Evolutionary conservation across 1,140 invertebrate genomes (phyloP), one percentile per base, ranked within the genome.

Genomic region (Caenorhabditis tropicalis): DNA sequence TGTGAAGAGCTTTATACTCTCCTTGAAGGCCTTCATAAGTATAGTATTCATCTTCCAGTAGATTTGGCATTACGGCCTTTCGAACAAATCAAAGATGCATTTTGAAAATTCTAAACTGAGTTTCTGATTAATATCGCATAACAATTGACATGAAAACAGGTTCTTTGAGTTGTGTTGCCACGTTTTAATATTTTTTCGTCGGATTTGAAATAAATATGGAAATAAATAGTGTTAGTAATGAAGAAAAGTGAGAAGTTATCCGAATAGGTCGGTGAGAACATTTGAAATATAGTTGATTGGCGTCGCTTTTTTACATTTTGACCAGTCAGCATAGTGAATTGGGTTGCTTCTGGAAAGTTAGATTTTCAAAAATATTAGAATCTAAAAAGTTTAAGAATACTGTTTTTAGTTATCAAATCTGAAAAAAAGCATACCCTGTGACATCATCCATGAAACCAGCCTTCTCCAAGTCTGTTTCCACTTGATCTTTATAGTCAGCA

Each of bases 1-100:
- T 99, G 98, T 92, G 96, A 98, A 92, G 98, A 99, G 92, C 94
- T 96, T 58, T 93, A 98, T 88, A 94, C 95, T 85, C 95, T 96
- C 81, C 92, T 99, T 86, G 96, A 98, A 90, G 94, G 94, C 82
- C 92, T 99, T 56, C 95, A 95, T 36, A 93, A 94, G 81, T 94
- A 95, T 88, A 95, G 96, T 89, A 98, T 98, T 92, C 95, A 96
- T 91, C 93, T 99, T 86, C 96, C 97, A 0, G 95, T 98, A 24
- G 97, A 99, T 92, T 92, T 98, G 88, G 97, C 98, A 65, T 94
- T 99, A 65, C 94, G 96, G 90, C 96, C 97, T 88, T 96, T 99
- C 91, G 95, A 97, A 91, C 98, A 98, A 92, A 98, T 99, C 89
- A 96, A 96, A 93, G 96, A 98, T 93, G 96, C 96, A 87, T 98